phyloP scores from a whole-genome alignment of 2,113 vertebrate species.

The Gnathonemus longibarbis region DNA sequence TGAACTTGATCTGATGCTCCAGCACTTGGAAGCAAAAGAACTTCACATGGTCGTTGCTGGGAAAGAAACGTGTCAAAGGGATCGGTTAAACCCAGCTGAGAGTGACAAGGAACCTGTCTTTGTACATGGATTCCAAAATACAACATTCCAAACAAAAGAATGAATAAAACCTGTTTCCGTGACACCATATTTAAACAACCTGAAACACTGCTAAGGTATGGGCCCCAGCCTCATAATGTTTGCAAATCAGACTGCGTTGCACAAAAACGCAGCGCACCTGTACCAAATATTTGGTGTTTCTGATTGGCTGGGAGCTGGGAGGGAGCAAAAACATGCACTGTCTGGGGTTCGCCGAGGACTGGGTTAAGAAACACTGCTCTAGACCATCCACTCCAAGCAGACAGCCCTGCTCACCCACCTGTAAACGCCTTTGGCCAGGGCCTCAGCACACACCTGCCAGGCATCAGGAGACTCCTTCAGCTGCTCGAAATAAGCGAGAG shows the following conservation, averaged over 20 bases:
- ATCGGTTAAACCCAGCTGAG: too few relatives aligned
- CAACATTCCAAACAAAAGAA: background rate
- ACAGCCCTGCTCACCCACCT: conserved; percentile 58
- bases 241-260: background rate
- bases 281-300: too few relatives aligned
- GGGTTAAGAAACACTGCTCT: background rate
- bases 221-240: background rate
- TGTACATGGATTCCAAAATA: background rate
- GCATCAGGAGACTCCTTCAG: conserved; percentile 91
- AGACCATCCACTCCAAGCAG: background rate
- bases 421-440: conserved; percentile 82
- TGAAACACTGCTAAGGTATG: background rate
- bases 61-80: conserved; percentile 18
- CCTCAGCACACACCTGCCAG: conserved; percentile 95
- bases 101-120: background rate
- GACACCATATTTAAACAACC: background rate
- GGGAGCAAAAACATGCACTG: too few relatives aligned
- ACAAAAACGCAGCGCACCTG: background rate
- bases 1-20: conserved; percentile 94
- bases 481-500: conserved; percentile 92
- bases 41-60: conserved; percentile 93
- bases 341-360: too few relatives aligned
- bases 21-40: conserved; percentile 99
- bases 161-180: background rate
- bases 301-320: too few relatives aligned